phyloP scores from a whole-genome alignment of 2,888 invertebrate genomes.

The Noctua fimbriata region DNA sequence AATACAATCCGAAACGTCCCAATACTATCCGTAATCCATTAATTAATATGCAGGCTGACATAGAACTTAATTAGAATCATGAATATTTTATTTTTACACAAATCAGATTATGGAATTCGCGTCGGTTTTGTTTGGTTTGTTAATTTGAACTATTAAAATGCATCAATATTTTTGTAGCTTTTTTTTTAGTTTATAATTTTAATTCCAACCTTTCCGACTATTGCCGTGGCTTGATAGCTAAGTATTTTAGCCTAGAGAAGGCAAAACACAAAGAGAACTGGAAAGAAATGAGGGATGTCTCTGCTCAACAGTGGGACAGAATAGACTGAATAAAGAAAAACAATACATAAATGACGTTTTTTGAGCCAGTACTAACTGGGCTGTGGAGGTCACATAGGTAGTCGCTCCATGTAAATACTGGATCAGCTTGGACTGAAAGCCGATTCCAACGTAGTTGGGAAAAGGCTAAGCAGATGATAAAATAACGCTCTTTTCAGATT shows the following conservation, averaged over 20 bases:
- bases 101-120: background rate
- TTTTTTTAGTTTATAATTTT: background rate
- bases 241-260: background rate
- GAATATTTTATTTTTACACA: conserved; percentile 7
- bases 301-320: background rate
- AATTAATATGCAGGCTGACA: conserved; percentile 16
- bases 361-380: background rate
- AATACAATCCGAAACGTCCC: background rate
- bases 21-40: conserved; percentile 10
- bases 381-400: background rate
- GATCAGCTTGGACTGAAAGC: background rate
- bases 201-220: background rate
- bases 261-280: background rate
- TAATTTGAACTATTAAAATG: conserved; percentile 1
- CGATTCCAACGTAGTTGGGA: background rate
- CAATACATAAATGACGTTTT: background rate
- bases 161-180: background rate
- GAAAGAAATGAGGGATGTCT: background rate
- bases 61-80: conserved; percentile 5
- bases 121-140: background rate
- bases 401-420: background rate
- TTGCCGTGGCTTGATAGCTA: background rate
- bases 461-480: background rate
- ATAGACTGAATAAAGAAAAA: background rate
- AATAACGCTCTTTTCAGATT: background rate